Evolutionary conservation across 2,888 invertebrate species (phyloP).

Genomic region (Itoplectis maculator): DNA sequence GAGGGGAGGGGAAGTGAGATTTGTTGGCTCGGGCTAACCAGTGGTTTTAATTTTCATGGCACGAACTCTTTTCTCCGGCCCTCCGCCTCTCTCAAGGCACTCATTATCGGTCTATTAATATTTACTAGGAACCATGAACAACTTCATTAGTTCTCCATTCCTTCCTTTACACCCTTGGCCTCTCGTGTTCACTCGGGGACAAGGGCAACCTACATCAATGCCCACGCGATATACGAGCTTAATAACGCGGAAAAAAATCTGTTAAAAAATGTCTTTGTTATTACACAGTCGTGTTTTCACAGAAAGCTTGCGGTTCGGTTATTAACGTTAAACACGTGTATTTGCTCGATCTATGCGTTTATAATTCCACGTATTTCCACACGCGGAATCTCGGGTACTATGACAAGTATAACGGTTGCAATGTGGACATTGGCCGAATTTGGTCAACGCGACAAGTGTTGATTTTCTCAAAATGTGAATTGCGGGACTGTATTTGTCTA

Average conservation of each 20-base stretch:
- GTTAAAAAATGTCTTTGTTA: not conserved
- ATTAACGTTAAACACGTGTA: slow-evolving; percentile 1
- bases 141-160: slow-evolving; percentile 20
- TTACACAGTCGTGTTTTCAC: not conserved
- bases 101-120: slow-evolving; percentile 60
- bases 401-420: not conserved
- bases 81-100: slow-evolving; percentile 6
- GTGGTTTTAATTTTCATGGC: slow-evolving; percentile 56
- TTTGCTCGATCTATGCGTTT: not conserved
- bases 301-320: not conserved
- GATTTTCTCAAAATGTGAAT: not conserved
- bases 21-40: slow-evolving; percentile 44
- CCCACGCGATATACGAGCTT: not conserved
- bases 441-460: not conserved
- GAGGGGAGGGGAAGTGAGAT: slow-evolving; percentile 31
- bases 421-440: not conserved
- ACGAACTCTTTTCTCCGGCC: slow-evolving; percentile 34
- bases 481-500: too few species aligned
- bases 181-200: not conserved
- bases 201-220: not conserved
- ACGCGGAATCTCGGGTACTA: not conserved
- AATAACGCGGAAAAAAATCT: slow-evolving; percentile 2
- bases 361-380: not conserved
- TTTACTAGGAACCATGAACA: slow-evolving; percentile 55
- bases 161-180: not conserved